Conservation (phyloP, 1,140 invertebrate species). For the Nebria ingens region DNA sequence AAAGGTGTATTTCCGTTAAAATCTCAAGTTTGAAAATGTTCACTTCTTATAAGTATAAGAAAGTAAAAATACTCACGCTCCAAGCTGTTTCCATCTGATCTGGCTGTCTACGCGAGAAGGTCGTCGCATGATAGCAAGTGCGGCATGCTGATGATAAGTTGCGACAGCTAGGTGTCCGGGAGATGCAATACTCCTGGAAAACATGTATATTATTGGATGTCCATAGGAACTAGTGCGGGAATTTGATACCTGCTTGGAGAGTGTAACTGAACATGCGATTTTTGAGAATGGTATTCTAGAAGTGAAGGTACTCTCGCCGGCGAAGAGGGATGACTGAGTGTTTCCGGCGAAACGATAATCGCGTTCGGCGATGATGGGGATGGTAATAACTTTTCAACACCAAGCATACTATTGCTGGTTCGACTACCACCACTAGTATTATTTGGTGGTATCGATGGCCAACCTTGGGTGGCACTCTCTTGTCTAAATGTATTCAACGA, state of each 20-base stretch:
- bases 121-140: slow-evolving; percentile 27
- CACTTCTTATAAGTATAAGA: no score
- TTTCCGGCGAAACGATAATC: slow-evolving; percentile 63
- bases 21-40: no score
- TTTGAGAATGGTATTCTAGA: not conserved
- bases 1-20: no score
- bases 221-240: not conserved
- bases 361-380: slow-evolving; percentile 59
- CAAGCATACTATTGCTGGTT: slow-evolving; percentile 33
- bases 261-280: slow-evolving; percentile 25
- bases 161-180: slow-evolving; percentile 23
- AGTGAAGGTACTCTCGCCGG: slow-evolving; percentile 26
- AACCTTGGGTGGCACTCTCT: no score
- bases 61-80: slow-evolving; percentile 39
- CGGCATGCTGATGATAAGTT: slow-evolving; percentile 25
- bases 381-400: slow-evolving; percentile 38
- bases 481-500: not conserved
- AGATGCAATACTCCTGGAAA: slow-evolving; percentile 17
- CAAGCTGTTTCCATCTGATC: slow-evolving; percentile 38
- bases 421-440: slow-evolving; percentile 46
- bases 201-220: slow-evolving; percentile 24
- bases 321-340: slow-evolving; percentile 48
- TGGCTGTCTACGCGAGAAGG: slow-evolving; percentile 38
- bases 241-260: slow-evolving; percentile 18
- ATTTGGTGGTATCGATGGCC: slow-evolving; percentile 46